Conservation (phyloP, 2,113 vertebrate genomes). For the Aspiorhynchus laticeps region DNA sequence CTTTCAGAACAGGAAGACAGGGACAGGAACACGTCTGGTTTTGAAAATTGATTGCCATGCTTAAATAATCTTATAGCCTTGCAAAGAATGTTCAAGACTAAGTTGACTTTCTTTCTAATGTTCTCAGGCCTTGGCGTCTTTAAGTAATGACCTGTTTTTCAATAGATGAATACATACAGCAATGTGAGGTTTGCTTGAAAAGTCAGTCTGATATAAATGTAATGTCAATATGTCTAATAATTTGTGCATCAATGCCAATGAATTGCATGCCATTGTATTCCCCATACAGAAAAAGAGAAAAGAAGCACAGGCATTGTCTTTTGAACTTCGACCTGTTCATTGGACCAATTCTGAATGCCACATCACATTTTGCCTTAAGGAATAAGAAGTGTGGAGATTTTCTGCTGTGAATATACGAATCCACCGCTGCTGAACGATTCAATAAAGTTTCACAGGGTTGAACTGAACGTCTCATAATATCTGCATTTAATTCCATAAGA, state of each 20-base stretch:
- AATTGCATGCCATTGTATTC: background rate
- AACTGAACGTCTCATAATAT: constrained; percentile 19
- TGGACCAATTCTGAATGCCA: constrained; percentile 21
- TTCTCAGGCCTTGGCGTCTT: constrained; percentile 32
- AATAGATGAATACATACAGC: constrained; percentile 15
- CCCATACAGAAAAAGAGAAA: constrained; percentile 17
- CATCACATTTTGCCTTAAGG: constrained; percentile 16
- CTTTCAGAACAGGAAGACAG: constrained; percentile 31
- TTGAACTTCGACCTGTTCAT: constrained; percentile 22
- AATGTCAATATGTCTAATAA: constrained; percentile 32
- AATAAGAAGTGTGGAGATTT: background rate
- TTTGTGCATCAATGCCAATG: constrained; percentile 15
- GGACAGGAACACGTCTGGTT: constrained; percentile 43
- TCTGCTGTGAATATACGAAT: background rate
- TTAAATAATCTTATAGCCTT: constrained; percentile 46
- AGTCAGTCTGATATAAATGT: constrained; percentile 14
- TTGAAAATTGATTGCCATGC: constrained; percentile 50
- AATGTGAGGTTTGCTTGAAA: constrained; percentile 20
- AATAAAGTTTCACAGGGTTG: constrained; percentile 18
- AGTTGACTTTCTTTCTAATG: background rate
- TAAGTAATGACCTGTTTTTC: constrained; percentile 15
- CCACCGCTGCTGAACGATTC: background rate
- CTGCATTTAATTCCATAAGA: constrained; percentile 15
- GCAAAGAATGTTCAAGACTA: constrained; percentile 6
- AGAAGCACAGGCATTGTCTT: constrained; percentile 15